Conservation (phyloP, 2,888 invertebrate species). For the Leptinotarsa rubiginosa region DNA sequence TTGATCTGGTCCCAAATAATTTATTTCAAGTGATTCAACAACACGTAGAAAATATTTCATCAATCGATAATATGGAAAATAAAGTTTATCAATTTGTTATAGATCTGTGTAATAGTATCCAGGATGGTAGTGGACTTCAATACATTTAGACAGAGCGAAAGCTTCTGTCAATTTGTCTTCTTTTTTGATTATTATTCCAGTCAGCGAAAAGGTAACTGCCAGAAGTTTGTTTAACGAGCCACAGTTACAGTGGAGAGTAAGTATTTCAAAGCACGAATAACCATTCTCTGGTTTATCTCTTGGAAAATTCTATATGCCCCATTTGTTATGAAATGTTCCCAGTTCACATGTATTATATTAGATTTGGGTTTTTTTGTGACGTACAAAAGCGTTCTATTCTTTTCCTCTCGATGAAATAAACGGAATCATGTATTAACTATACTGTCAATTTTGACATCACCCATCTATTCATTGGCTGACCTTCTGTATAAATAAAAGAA, state of each 20-base stretch:
- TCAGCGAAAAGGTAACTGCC: neutral
- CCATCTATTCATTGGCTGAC: conserved; percentile 33
- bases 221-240: neutral
- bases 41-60: neutral
- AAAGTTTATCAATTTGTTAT: no score
- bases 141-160: neutral
- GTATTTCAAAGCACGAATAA: conserved; percentile 1
- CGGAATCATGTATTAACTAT: no score
- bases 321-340: neutral
- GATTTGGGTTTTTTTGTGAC: neutral
- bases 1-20: neutral
- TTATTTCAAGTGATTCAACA: neutral
- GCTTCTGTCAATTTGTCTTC: neutral
- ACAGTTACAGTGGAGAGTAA: conserved; percentile 1
- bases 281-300: neutral
- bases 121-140: neutral
- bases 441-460: conserved; percentile 4
- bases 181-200: neutral
- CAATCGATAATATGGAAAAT: neutral
- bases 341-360: neutral
- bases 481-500: conserved; percentile 43
- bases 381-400: neutral
- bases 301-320: conserved; percentile 3
- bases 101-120: no score
- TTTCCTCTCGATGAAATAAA: neutral